These are phyloP conservation scores for Andrena bicolor DNA, from an alignment of 2,888 invertebrate species.

Conservation along the genomic window DNA sequence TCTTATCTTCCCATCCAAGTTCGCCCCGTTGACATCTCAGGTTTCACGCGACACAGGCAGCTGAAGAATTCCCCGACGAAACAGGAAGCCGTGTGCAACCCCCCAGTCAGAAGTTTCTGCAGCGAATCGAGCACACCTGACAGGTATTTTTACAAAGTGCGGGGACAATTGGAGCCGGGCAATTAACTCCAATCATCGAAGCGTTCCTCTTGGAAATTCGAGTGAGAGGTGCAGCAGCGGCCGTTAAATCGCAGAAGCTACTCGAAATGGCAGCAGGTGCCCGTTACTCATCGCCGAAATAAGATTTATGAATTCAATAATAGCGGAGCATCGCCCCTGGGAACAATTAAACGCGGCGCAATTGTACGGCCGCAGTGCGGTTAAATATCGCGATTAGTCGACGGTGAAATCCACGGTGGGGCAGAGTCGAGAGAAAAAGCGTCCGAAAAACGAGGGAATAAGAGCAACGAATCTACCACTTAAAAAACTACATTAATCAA, in stretches of 20 bases:
- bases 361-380: constrained; percentile 44
- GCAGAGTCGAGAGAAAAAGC: not conserved
- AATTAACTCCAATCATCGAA: constrained; percentile 2
- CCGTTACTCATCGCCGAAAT: constrained; percentile 38
- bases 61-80: too few species aligned
- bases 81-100: too few species aligned
- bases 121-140: too few species aligned
- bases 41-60: too few species aligned
- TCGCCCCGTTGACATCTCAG: too few species aligned
- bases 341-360: constrained; percentile 53
- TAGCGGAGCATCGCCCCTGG: constrained; percentile 39
- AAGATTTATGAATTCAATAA: constrained; percentile 66
- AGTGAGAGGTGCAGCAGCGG: not conserved
- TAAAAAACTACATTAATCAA: too few species aligned
- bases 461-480: too few species aligned
- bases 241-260: constrained; percentile 26
- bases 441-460: not conserved
- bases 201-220: not conserved
- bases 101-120: too few species aligned
- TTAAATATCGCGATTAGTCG: constrained; percentile 48
- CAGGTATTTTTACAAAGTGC: too few species aligned
- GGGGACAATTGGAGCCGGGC: not conserved
- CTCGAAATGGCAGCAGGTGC: constrained; percentile 24
- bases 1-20: too few species aligned
- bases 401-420: not conserved